Conservation (phyloP, 2,888 invertebrate genomes). For the Matsumyia berberina region DNA sequence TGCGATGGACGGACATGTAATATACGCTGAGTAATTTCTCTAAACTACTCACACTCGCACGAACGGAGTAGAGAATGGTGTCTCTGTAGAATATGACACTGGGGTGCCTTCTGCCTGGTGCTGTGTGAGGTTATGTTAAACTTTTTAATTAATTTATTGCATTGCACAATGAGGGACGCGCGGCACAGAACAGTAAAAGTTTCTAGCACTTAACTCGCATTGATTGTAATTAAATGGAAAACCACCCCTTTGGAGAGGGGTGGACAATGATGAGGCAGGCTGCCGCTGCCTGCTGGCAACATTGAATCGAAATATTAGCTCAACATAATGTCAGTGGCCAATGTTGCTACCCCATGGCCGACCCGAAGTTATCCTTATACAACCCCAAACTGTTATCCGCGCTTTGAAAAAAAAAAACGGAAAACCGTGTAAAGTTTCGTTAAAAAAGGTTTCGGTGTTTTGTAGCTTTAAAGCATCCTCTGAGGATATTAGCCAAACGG, state of each 20-base stretch:
- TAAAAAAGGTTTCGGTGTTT: slow-evolving; percentile 34
- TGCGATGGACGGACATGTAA: slow-evolving; percentile 70
- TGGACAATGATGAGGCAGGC: neutral
- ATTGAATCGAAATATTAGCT: slow-evolving; percentile 54
- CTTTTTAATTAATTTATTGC: slow-evolving; percentile 76
- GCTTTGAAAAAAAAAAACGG: too few relatives aligned
- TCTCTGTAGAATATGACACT: slow-evolving; percentile 6
- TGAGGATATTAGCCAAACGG: slow-evolving; percentile 30
- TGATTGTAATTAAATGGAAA: slow-evolving; percentile 74
- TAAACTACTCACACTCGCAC: slow-evolving; percentile 16
- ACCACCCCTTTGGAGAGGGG: slow-evolving; percentile 24
- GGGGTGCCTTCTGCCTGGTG: neutral
- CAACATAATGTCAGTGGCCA: slow-evolving; percentile 26
- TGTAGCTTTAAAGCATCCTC: slow-evolving; percentile 31
- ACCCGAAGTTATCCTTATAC: neutral
- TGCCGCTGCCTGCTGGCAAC: slow-evolving; percentile 2
- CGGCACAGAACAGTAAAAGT: slow-evolving; percentile 43
- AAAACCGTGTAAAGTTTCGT: slow-evolving; percentile 3
- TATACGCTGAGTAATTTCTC: slow-evolving; percentile 42
- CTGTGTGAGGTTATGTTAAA: slow-evolving; percentile 34
- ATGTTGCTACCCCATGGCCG: slow-evolving; percentile 18
- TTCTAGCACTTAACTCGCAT: slow-evolving; percentile 66
- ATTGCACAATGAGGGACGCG: slow-evolving; percentile 50
- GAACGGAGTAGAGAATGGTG: neutral
- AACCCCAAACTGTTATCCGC: neutral